A percentile compares a stretch with the other conserved stretches of the same genome.
These are phyloP conservation scores for Geococcyx californianus DNA, from an alignment of 2,113 vertebrate species.

Conservation along the genomic window DNA sequence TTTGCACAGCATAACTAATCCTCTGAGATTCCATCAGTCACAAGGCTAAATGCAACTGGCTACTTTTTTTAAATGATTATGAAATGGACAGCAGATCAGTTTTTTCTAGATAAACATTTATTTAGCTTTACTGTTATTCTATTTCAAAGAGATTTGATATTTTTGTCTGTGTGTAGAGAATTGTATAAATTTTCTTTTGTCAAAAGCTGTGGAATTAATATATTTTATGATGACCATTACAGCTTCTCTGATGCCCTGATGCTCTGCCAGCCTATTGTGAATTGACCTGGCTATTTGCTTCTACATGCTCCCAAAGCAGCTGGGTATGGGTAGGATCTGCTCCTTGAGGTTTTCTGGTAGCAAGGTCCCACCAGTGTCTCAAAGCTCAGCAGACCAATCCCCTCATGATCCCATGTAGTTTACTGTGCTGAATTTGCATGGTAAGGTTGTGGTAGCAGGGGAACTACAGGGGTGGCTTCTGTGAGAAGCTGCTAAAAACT, in stretches of 20 bases:
- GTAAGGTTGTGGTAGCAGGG: no score
- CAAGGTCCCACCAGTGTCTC: not conserved
- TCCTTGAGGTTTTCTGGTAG: not conserved
- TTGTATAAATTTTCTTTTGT: not conserved
- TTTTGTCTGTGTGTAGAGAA: not conserved
- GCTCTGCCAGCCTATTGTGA: not conserved
- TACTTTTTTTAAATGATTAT: not conserved
- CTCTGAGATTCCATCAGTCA: not conserved
- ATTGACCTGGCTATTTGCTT: not conserved
- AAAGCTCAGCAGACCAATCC: not conserved
- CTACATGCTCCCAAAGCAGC: not conserved
- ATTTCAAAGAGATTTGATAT: not conserved
- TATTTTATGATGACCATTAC: not conserved
- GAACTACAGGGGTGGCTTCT: no score
- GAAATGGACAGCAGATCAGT: not conserved
- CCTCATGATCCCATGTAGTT: not conserved
- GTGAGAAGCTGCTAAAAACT: no score
- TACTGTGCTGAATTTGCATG: not conserved
- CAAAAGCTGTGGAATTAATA: not conserved
- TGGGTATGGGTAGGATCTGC: not conserved
- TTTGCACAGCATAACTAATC: slow-evolving; percentile 6
- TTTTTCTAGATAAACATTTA: not conserved
- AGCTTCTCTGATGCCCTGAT: not conserved
- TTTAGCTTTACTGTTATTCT: not conserved
- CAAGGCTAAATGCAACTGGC: not conserved